Base-by-base conservation (phyloP, 2,113 vertebrate species). In the Mesoclemmys tuberculata region DNA sequence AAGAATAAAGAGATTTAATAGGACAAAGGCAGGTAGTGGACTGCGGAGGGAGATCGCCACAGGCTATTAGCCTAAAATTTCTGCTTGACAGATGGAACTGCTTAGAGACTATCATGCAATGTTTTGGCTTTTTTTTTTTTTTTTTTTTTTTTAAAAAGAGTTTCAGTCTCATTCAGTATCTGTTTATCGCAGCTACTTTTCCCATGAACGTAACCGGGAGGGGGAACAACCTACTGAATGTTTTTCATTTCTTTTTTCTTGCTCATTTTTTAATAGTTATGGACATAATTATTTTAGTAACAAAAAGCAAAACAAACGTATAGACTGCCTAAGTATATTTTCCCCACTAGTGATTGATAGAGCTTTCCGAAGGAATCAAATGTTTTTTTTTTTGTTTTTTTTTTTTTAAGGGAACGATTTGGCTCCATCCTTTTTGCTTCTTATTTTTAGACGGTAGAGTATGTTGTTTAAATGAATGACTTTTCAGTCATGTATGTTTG, bases 31-130 rank as follows among this genome's bases (percentile, higher is more conserved):
- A 99, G 99, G 99, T 99, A 99, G 98, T 98, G 98, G 98, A 99
- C 99, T 98, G 98, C 97, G 94, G 98, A 98, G 98, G 97, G 98
- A 98, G 98, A 99, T 98, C 96, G 98, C 98, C 98, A 98, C 97
- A 98, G 99, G 99, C 99, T 99, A 99, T 99, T 99, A 99, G 98
- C 98, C 98, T 99, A 98, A 99, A 98, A 99, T 99, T 99, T 99
- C 98, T 98, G 98, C 98, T 98, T 99, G 99, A 99, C 99, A 99
- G 99, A 99, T 99, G 99, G 99, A 99, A 99, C 98, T 99, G 99
- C 99, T 99, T 99, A 99, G 98, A 99, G 98, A 99, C 99, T 99
- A 99, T 99, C 99, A 99, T 99, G 99, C 99, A 98, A 99, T 99
- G 99, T 99, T 99, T 99, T 98, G 98, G 98, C 98, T 98, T 98